Evolutionary conservation across 2,888 invertebrate species (phyloP).

Genomic region (Laspeyria flexula): DNA sequence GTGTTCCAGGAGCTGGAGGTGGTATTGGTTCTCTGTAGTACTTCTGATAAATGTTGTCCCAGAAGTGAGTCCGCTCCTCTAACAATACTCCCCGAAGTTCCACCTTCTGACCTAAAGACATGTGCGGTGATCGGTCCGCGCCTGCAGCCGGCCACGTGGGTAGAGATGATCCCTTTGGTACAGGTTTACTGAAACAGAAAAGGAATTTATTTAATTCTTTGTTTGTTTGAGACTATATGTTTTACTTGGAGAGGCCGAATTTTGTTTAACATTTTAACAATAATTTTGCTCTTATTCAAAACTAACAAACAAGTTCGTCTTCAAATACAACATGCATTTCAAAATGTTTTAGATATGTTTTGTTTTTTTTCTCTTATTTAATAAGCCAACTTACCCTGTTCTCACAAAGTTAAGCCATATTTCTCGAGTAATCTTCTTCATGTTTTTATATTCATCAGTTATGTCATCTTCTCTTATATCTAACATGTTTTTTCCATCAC

Average conservation of each 20-base stretch:
- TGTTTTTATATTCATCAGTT: constrained; percentile 33
- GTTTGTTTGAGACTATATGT: too few relatives aligned
- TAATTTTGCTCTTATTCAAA: too few relatives aligned
- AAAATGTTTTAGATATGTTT: too few relatives aligned
- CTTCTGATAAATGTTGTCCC: constrained; percentile 42
- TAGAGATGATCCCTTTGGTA: constrained; percentile 37
- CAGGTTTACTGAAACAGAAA: constrained; percentile 45
- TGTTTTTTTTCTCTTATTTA: too few relatives aligned
- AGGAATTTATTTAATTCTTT: background rate
- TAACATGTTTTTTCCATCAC: constrained; percentile 23
- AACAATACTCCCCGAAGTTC: constrained; percentile 38
- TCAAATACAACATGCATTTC: too few relatives aligned
- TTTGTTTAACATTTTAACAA: too few relatives aligned
- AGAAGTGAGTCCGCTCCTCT: constrained; percentile 40
- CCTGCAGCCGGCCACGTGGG: constrained; percentile 47
- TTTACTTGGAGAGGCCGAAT: too few relatives aligned
- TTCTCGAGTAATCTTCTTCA: constrained; percentile 42
- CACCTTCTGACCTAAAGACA: constrained; percentile 47
- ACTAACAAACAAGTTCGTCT: too few relatives aligned
- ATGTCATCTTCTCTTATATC: constrained; percentile 13
- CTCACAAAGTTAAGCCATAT: constrained; percentile 59
- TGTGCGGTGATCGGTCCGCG: constrained; percentile 46
- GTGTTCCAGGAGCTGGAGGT: constrained; percentile 7
- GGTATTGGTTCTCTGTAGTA: constrained; percentile 37
- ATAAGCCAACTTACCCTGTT: constrained; percentile 56